Percentiles rank a stretch among this genome's conserved stretches.
Evolutionary conservation across 2,113 vertebrate species (phyloP).

Genomic region (Acanthisitta chloris): DNA sequence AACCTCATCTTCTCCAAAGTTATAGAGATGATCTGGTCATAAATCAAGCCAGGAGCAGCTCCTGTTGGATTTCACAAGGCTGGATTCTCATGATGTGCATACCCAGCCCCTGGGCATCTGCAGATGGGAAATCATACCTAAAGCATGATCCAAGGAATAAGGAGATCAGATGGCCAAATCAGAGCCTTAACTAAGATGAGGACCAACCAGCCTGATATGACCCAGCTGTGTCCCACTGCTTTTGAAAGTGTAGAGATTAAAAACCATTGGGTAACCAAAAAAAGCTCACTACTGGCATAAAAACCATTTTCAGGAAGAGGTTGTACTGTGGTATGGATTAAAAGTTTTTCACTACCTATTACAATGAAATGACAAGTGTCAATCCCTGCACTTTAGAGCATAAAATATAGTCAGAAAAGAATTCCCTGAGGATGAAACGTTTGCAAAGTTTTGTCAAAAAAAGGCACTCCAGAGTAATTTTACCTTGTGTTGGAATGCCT

Average conservation of each 20-base stretch:
- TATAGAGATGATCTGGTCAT: not conserved
- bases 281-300: not conserved
- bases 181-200: not conserved
- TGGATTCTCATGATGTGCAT: accelerated
- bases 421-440: not conserved
- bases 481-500: not conserved
- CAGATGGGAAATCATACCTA: not conserved
- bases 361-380: not conserved
- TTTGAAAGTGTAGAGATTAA: not conserved
- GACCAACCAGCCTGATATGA: not conserved
- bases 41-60: not conserved
- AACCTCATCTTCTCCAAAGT: not conserved
- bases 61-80: not conserved
- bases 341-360: not conserved
- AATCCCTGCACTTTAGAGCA: not conserved
- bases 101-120: not conserved
- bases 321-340: not conserved
- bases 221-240: not conserved
- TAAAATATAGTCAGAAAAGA: not conserved
- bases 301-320: not conserved
- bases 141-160: not conserved
- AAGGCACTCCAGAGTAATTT: not conserved
- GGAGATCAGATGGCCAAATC: not conserved
- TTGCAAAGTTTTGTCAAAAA: not conserved
- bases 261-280: not conserved